phyloP scores from a whole-genome alignment of 2,113 vertebrate genomes.

The Dascyllus trimaculatus region DNA sequence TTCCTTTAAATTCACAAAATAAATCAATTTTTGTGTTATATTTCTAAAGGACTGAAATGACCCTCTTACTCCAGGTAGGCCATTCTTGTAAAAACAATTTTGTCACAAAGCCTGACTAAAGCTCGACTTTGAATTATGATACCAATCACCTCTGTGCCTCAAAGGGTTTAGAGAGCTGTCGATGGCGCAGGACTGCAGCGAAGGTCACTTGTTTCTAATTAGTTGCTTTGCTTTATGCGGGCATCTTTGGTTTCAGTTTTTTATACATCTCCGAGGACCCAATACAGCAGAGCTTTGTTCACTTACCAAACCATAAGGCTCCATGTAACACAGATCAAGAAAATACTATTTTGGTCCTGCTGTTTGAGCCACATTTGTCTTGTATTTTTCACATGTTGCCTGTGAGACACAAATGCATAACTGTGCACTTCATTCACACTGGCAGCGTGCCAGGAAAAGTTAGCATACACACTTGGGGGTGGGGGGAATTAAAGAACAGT shows the following conservation, averaged over 20 bases:
- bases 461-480: constrained; percentile 54
- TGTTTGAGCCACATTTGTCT: constrained; percentile 47
- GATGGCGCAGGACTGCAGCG: constrained; percentile 53
- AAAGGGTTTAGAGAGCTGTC: constrained; percentile 52
- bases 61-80: constrained; percentile 3
- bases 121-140: constrained; percentile 71
- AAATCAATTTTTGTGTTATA: neutral
- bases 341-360: constrained; percentile 26
- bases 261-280: constrained; percentile 36
- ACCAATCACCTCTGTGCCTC: constrained; percentile 62
- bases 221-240: constrained; percentile 60
- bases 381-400: constrained; percentile 51
- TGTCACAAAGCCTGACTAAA: constrained; percentile 15
- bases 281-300: constrained; percentile 45
- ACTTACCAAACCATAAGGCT: constrained; percentile 21
- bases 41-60: constrained; percentile 1
- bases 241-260: constrained; percentile 53
- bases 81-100: constrained; percentile 23
- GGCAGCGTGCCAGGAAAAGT: constrained; percentile 79
- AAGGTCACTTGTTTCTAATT: constrained; percentile 78
- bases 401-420: constrained; percentile 64
- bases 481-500: constrained; percentile 23
- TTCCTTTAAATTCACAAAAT: neutral
- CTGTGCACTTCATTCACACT: constrained; percentile 60
- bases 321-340: constrained; percentile 48